These are phyloP conservation scores for Etheostoma cragini DNA, from an alignment of 2,113 vertebrate genomes.

Conservation along the genomic window DNA sequence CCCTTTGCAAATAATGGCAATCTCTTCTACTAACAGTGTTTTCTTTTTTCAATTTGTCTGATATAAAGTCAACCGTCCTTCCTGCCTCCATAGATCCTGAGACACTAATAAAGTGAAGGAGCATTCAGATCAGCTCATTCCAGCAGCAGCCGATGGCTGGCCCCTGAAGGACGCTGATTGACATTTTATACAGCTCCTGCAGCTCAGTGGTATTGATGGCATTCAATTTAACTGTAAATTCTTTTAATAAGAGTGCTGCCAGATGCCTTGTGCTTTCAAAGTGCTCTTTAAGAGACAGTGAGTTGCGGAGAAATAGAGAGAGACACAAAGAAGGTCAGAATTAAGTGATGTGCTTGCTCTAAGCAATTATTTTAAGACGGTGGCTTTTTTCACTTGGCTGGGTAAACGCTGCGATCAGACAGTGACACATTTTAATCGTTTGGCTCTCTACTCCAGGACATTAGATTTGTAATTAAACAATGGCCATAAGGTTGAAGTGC, in stretches of 20 bases:
- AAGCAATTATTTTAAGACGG: slow-evolving; percentile 53
- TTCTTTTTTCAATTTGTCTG: slow-evolving; percentile 43
- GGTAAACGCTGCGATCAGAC: slow-evolving; percentile 14
- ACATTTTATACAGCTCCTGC: slow-evolving; percentile 69
- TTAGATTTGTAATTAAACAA: slow-evolving; percentile 14
- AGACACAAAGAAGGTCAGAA: slow-evolving; percentile 58
- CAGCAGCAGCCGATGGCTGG: slow-evolving; percentile 32
- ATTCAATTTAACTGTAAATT: slow-evolving; percentile 71
- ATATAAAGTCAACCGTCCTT: slow-evolving; percentile 55
- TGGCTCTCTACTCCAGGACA: slow-evolving; percentile 8
- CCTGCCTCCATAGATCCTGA: slow-evolving; percentile 59
- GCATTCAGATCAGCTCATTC: slow-evolving; percentile 62
- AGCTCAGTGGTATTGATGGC: slow-evolving; percentile 73
- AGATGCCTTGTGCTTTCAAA: slow-evolving; percentile 56
- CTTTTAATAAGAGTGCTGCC: slow-evolving; percentile 66
- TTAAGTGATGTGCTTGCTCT: slow-evolving; percentile 50
- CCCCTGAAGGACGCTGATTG: slow-evolving; percentile 65
- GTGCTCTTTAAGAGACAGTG: slow-evolving; percentile 61
- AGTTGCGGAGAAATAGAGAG: slow-evolving; percentile 28
- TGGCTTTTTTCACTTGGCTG: slow-evolving; percentile 20
- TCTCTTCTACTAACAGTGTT: too few relatives aligned
- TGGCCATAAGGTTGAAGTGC: neutral
- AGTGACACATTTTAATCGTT: slow-evolving; percentile 20
- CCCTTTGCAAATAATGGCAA: too few relatives aligned
- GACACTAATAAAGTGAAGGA: slow-evolving; percentile 60